Evolutionary conservation across 2,888 invertebrate genomes (phyloP).

Genomic region (Dione juno): DNA sequence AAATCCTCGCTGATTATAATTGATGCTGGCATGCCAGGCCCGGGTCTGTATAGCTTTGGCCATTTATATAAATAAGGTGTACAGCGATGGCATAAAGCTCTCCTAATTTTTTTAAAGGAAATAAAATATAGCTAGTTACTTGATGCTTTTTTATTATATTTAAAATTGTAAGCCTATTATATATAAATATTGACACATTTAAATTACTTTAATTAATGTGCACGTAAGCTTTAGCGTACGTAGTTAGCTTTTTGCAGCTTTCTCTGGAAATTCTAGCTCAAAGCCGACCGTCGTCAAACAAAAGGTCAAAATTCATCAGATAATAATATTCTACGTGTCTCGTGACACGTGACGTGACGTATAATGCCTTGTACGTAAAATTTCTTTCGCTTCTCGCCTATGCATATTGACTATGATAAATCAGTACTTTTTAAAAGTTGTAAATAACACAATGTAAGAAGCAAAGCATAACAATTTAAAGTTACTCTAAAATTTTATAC

Average conservation of each 20-base stretch:
- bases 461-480: too few species aligned
- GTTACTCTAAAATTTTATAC: too few species aligned
- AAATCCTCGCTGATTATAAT: conserved; percentile 20
- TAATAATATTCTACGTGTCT: background rate
- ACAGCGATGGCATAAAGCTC: background rate
- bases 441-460: too few species aligned
- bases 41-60: background rate
- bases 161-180: too few species aligned
- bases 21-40: background rate
- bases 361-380: background rate
- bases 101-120: background rate
- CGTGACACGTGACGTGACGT: too few species aligned
- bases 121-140: too few species aligned
- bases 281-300: background rate
- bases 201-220: too few species aligned
- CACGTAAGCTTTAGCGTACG: background rate
- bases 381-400: too few species aligned
- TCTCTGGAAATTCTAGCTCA: background rate
- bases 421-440: too few species aligned
- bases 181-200: too few species aligned
- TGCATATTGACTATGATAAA: too few species aligned
- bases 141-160: too few species aligned
- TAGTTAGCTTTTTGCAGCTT: background rate
- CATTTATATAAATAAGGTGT: background rate
- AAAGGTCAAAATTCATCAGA: background rate